Percentiles rank a stretch among this genome's conserved stretches.
These are phyloP conservation scores for Bergia sp. DNA, from an alignment of 92 coral and sea anemone species.

Conservation along the genomic window DNA sequence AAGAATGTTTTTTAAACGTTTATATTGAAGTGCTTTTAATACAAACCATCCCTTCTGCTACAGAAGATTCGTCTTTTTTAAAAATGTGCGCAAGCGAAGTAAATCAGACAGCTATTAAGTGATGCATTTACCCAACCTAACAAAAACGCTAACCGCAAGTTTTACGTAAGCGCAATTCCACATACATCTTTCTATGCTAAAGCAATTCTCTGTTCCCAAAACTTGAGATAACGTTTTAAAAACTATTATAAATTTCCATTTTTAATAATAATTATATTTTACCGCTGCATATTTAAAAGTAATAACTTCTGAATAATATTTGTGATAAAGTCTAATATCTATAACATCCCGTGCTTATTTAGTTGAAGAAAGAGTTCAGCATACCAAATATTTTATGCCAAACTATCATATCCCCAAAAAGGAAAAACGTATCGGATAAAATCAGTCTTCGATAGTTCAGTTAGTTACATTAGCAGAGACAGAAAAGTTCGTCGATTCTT, in stretches of 20 bases:
- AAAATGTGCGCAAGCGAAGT: neutral
- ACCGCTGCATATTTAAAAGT: neutral
- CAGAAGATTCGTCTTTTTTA: conserved; percentile 39
- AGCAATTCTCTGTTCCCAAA: neutral
- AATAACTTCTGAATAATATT: conserved; percentile 23
- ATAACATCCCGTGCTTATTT: neutral
- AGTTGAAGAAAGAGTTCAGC: neutral
- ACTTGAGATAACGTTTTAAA: conserved; percentile 26
- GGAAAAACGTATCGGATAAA: neutral
- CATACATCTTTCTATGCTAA: neutral
- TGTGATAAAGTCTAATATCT: neutral
- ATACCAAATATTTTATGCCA: neutral
- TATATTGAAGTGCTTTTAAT: conserved; percentile 4
- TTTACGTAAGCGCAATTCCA: neutral
- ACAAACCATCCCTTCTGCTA: conserved; percentile 30
- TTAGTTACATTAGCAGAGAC: neutral
- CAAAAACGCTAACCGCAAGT: conserved; percentile 4
- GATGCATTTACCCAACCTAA: conserved; percentile 8
- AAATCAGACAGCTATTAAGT: neutral
- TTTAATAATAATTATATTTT: neutral
- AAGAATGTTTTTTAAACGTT: conserved; percentile 6
- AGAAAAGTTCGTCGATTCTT: neutral
- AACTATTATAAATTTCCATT: conserved; percentile 1
- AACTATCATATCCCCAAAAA: neutral
- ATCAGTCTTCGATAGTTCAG: neutral